Base-by-base conservation (phyloP, 2,113 vertebrate genomes). In the Brienomyrus brachyistius region DNA sequence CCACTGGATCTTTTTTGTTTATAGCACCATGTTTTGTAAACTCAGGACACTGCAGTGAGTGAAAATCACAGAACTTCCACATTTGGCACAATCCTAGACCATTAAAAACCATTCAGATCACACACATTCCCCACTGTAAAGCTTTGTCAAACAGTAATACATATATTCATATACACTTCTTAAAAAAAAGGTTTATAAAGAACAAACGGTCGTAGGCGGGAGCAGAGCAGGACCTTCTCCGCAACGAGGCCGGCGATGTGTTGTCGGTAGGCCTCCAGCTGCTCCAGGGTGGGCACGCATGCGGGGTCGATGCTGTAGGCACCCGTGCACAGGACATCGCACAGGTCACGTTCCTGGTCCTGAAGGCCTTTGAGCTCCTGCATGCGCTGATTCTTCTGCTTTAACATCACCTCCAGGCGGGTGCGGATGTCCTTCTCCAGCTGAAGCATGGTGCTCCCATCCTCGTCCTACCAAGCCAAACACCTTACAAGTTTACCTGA, bases 371-470 rank as follows among this genome's bases (percentile, higher is more conserved):
- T 96, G 17, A 99, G 94, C 89, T 98, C 97, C 19, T 96, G 96
- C 92, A 95, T 94, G 43, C 98, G 95, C n/a, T 98, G 96, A 62
- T 50, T 96, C 90, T 97, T 99, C 91, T 98, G 96, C 91, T 96
- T 97, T 27, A 94, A 88, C 94, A 98, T 90, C 50, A 94, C 90
- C 52, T 98, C 96, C 15, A 99, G 93, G 0, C 92, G 95, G 0
- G 96, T 97, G 1, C 97, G 96, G 87, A 96, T 89, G 31, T 97
- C 96, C 59, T 98, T 99, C 91, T 99, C 98, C 90, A 96, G 91
- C 92, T 99, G 97, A 91, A 99, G 92, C 88, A 99, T 96, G 9
- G 96, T 98, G 0, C 92, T 93, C 7, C 94, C 95, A 3, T 84
- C 82, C 23, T 84, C 45, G 9, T 84, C 82, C 82, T 84, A 23